Conservation (phyloP, 1,140 invertebrate genomes). For the Macrobrachium nipponense region DNA sequence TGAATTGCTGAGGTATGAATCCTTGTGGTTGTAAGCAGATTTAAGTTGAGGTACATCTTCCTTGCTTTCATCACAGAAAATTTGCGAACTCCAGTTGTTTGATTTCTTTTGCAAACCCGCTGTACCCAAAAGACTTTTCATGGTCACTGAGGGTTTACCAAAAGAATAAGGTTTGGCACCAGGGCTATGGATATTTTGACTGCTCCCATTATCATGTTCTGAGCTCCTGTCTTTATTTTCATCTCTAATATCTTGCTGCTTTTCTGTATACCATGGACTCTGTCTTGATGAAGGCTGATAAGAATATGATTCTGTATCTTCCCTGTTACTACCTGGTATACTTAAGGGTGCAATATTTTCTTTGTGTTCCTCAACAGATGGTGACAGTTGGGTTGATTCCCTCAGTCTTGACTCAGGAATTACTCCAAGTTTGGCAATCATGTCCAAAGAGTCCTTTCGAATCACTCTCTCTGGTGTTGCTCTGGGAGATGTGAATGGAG, state of each 20-base stretch:
- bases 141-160: conserved; percentile 32
- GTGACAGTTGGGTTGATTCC: neutral
- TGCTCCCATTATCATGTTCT: conserved; percentile 6
- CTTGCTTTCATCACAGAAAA: too few relatives aligned
- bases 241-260: conserved; percentile 10
- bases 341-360: conserved; percentile 41
- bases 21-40: too few relatives aligned
- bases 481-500: conserved; percentile 55
- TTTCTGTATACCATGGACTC: conserved; percentile 27
- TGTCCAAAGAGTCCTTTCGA: conserved; percentile 23
- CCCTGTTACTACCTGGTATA: neutral
- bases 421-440: conserved; percentile 23
- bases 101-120: neutral
- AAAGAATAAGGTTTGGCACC: conserved; percentile 21
- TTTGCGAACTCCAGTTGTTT: too few relatives aligned
- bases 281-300: conserved; percentile 35
- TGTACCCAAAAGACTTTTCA: conserved; percentile 23
- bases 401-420: conserved; percentile 22
- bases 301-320: neutral
- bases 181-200: neutral
- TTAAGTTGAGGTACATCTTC: too few relatives aligned
- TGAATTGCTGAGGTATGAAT: neutral
- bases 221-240: neutral
- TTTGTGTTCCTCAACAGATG: conserved; percentile 28
- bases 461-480: conserved; percentile 44